Evolutionary conservation across 2,113 vertebrate genomes (phyloP).

Genomic region (Mus spicilegus): DNA sequence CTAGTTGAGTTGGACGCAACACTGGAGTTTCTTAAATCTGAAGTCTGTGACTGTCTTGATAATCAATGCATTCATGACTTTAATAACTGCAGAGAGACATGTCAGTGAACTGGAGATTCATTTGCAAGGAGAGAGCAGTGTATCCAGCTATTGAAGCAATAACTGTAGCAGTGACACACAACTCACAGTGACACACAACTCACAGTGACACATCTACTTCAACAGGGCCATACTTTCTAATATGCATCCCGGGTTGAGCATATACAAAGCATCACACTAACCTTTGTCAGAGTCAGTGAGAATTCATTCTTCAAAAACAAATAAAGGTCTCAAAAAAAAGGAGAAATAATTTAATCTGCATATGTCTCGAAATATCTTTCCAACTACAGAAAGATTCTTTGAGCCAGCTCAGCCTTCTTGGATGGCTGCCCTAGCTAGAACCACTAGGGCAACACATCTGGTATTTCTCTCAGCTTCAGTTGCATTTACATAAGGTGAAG

Average conservation of each 20-base stretch:
- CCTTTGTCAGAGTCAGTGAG: not conserved
- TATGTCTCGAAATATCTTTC: not conserved
- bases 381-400: not conserved
- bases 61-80: not conserved
- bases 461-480: not conserved
- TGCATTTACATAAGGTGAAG: not conserved
- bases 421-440: not conserved
- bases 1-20: no score
- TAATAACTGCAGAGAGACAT: not conserved
- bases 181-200: no score
- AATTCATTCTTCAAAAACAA: not conserved
- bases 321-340: not conserved
- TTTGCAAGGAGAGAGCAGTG: not conserved
- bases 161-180: not conserved
- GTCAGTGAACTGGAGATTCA: slow-evolving; percentile 51
- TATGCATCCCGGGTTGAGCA: no score
- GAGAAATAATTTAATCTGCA: not conserved
- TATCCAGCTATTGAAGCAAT: not conserved
- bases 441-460: fast-evolving
- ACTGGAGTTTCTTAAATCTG: not conserved
- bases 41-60: not conserved
- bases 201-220: no score
- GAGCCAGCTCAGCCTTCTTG: not conserved
- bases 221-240: no score
- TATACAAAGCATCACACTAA: not conserved